Evolutionary conservation across 2,888 invertebrate species (phyloP).

Genomic region (Aelia acuminata): DNA sequence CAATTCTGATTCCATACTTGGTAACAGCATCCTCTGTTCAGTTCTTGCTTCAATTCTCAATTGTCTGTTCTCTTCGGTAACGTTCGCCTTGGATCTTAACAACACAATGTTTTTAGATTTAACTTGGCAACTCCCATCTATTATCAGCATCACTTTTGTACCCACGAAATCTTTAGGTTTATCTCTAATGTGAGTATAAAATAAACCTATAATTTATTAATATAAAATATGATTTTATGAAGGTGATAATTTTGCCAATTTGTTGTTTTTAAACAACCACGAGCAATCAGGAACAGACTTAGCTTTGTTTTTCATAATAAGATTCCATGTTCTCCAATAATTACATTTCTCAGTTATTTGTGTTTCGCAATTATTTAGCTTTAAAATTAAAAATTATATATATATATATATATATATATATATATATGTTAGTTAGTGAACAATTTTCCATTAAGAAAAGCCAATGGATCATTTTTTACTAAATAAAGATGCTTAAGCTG

Average conservation of each 20-base stretch:
- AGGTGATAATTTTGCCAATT: background rate
- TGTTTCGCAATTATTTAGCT: no score
- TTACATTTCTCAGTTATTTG: no score
- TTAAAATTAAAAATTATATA: no score
- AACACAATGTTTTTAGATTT: constrained; percentile 77
- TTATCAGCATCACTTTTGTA: constrained; percentile 74
- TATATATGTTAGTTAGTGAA: no score
- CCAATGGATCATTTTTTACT: no score
- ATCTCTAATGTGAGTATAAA: constrained; percentile 72
- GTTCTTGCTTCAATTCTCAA: constrained; percentile 74
- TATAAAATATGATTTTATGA: background rate
- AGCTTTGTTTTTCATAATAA: background rate
- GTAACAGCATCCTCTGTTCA: constrained; percentile 76
- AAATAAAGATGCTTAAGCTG: no score
- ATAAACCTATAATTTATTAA: background rate
- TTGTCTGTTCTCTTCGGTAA: constrained; percentile 71
- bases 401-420: no score
- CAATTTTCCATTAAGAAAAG: no score
- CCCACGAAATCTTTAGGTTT: constrained; percentile 77
- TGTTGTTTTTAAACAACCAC: background rate
- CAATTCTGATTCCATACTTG: constrained; percentile 72
- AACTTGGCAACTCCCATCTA: constrained; percentile 75
- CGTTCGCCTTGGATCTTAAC: constrained; percentile 72
- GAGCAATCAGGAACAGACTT: background rate
- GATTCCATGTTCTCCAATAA: no score